Evolutionary conservation across 2,113 vertebrate genomes (phyloP).

Genomic region (Nesoenas mayeri): DNA sequence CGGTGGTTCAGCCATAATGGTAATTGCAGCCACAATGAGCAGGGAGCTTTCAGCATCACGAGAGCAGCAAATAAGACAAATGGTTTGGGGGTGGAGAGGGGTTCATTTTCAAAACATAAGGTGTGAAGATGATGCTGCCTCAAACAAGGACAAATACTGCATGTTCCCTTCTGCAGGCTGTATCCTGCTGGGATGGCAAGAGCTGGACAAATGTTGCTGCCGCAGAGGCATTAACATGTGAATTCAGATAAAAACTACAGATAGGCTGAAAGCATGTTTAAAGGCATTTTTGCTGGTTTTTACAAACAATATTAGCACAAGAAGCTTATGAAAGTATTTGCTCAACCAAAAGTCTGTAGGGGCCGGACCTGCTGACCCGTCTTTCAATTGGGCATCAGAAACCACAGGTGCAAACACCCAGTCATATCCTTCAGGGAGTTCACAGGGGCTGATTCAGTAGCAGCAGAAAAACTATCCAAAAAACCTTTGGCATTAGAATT

Average conservation of each 20-base stretch:
- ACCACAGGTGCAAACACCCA: not conserved
- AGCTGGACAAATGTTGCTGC: not conserved
- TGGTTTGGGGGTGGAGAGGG: not conserved
- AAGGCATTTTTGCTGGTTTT: not conserved
- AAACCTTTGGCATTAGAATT: not conserved
- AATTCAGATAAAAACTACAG: not conserved
- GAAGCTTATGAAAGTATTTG: not conserved
- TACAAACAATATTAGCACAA: not conserved
- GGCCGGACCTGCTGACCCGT: not conserved
- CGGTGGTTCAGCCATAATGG: not conserved
- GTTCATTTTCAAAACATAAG: not conserved
- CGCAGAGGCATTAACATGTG: not conserved
- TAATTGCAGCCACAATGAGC: not conserved
- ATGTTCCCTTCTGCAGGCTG: not conserved
- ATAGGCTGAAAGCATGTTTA: not conserved
- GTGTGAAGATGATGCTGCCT: not conserved
- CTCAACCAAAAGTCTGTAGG: not conserved
- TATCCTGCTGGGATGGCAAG: not conserved
- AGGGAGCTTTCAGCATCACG: not conserved
- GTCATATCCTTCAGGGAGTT: not conserved
- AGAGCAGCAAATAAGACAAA: conserved; percentile 1
- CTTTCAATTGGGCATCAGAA: not conserved
- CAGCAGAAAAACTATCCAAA: not conserved
- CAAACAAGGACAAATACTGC: rapidly evolving
- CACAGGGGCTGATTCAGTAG: not conserved